Conservation (phyloP, 2,797 vertebrate genomes). For the Cottoperca gobio region DNA sequence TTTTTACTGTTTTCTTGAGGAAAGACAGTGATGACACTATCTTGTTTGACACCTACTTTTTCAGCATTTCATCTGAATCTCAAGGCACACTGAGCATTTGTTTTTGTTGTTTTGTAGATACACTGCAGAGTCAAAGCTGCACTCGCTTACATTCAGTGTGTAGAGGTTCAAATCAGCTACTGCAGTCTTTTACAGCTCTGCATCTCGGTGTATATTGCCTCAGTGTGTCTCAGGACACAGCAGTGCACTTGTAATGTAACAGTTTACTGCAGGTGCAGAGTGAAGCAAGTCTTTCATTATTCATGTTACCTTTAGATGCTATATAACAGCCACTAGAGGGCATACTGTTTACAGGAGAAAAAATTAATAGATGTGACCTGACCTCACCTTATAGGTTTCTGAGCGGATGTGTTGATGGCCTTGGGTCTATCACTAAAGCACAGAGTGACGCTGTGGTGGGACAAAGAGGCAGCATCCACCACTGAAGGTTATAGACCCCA, state of each 20-base stretch:
- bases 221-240: conserved; percentile 14
- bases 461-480: background rate
- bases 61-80: conserved; percentile 10
- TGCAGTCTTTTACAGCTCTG: conserved; percentile 18
- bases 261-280: conserved; percentile 26
- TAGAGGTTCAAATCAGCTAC: conserved; percentile 7
- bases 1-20: no score
- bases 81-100: background rate
- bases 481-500: background rate
- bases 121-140: conserved; percentile 22
- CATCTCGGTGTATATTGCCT: background rate
- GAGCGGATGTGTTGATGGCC: background rate
- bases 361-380: conserved; percentile 1
- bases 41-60: background rate
- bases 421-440: background rate
- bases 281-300: conserved; percentile 7
- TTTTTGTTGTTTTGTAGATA: background rate
- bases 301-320: conserved; percentile 18
- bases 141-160: background rate
- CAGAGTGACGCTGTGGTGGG: background rate
- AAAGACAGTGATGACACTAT: background rate
- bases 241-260: conserved; percentile 14
- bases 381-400: conserved; percentile 12
- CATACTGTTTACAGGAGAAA: conserved; percentile 13
- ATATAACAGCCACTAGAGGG: conserved; percentile 30